Percentiles rank a stretch among this genome's conserved stretches.
Evolutionary conservation across 2,888 invertebrate genomes (phyloP).

Genomic region (Drosophila mulleri): DNA sequence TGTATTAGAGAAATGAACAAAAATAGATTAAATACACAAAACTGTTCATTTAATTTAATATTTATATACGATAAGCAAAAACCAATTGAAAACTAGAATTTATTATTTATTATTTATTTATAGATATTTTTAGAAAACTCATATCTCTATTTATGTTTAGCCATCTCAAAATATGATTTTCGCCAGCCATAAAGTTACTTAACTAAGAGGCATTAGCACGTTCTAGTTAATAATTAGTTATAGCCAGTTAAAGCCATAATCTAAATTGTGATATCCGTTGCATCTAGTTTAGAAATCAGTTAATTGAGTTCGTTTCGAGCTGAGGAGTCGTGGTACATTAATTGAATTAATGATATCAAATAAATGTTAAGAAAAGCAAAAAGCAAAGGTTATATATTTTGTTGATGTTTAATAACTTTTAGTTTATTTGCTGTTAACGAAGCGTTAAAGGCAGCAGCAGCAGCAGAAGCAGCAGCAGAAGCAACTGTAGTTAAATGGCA

Average conservation of each 20-base stretch:
- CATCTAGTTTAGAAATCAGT: constrained; percentile 48
- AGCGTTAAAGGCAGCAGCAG: constrained; percentile 59
- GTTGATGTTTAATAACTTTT: constrained; percentile 24
- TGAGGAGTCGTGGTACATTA: constrained; percentile 59
- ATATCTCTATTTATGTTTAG: neutral
- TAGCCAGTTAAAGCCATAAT: constrained; percentile 16
- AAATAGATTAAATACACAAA: too few species aligned
- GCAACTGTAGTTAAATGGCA: constrained; percentile 57
- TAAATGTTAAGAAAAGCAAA: constrained; percentile 28
- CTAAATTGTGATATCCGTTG: constrained; percentile 45
- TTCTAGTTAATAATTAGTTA: constrained; percentile 40
- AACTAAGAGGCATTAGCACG: constrained; percentile 8
- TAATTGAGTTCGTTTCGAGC: constrained; percentile 1
- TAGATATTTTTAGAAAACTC: neutral
- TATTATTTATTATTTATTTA: neutral
- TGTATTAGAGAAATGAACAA: too few species aligned
- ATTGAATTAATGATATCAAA: constrained; percentile 61
- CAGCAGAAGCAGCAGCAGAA: constrained; percentile 22
- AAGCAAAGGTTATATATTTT: constrained; percentile 38
- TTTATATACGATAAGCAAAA: too few species aligned
- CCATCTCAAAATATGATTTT: neutral
- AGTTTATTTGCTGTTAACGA: constrained; percentile 58
- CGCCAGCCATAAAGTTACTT: neutral
- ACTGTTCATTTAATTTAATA: too few species aligned
- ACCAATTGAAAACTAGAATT: neutral